Evolutionary conservation across 2,888 invertebrate species (phyloP).

Genomic region (Acronicta alni): DNA sequence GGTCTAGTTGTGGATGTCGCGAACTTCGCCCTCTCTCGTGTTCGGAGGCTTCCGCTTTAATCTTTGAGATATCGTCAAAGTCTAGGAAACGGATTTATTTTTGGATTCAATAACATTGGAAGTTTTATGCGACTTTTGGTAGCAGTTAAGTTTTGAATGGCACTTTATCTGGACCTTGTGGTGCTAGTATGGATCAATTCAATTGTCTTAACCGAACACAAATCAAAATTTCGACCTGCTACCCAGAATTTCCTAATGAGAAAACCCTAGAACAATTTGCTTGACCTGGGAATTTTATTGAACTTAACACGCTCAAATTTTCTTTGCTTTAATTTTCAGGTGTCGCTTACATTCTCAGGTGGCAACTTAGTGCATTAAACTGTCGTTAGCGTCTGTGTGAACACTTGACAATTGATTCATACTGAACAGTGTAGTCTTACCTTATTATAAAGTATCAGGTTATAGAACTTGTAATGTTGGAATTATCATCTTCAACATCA

Average conservation of each 20-base stretch:
- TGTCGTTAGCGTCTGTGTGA: conserved; percentile 29
- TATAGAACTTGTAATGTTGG: too few species aligned
- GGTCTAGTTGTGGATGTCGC: conserved; percentile 10
- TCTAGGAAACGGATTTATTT: conserved; percentile 33
- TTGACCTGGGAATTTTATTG: too few species aligned
- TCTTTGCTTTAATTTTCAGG: conserved; percentile 2
- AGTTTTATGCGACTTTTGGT: conserved; percentile 24
- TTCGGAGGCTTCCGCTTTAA: conserved; percentile 33
- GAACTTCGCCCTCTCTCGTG: conserved; percentile 20
- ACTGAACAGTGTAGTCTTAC: background rate
- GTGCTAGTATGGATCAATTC: too few species aligned
- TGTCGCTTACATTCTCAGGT: conserved; percentile 12
- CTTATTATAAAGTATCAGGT: conserved; percentile 1
- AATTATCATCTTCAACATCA: background rate
- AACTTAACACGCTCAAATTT: background rate
- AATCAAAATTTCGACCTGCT: too few species aligned
- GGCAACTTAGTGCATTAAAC: conserved; percentile 38
- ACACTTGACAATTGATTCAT: conserved; percentile 25
- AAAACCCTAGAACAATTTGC: too few species aligned
- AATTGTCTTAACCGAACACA: too few species aligned
- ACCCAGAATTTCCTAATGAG: too few species aligned
- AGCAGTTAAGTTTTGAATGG: conserved; percentile 4
- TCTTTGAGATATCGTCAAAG: conserved; percentile 34
- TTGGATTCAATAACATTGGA: conserved; percentile 48
- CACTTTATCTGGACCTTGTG: conserved; percentile 3